Evolutionary conservation across 30 jellyfish, hydroid and myxozoan species (phyloP).

Genomic region (Rhopilema esculentum): DNA sequence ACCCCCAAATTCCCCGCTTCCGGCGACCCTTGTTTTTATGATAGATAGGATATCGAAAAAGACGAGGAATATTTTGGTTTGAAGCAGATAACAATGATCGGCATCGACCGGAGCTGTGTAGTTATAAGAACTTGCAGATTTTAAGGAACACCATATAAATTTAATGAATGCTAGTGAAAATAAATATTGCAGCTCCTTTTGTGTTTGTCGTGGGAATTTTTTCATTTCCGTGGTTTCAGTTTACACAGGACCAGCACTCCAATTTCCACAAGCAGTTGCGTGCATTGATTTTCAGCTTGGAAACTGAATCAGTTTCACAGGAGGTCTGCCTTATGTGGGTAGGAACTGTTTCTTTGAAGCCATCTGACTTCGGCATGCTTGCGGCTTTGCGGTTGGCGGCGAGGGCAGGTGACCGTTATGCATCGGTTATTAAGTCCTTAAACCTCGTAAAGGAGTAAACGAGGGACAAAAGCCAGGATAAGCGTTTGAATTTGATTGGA

Average conservation of each 20-base stretch:
- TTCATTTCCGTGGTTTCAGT: not conserved
- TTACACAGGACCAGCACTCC: not conserved
- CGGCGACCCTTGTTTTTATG: too few species aligned
- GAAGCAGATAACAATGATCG: too few species aligned
- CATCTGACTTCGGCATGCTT: conserved; percentile 45
- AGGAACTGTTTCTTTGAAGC: not conserved
- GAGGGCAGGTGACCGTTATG: conserved; percentile 15
- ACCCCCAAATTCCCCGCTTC: too few species aligned
- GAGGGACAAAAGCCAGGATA: conserved; percentile 58
- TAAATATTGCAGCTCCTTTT: not conserved
- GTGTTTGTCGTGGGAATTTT: not conserved
- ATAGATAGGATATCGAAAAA: too few species aligned
- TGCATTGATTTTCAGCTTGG: not conserved
- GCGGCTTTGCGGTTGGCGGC: conserved; percentile 64
- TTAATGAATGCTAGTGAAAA: not conserved
- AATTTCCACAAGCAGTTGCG: not conserved
- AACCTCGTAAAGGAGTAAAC: conserved; percentile 55
- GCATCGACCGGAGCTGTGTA: too few species aligned
- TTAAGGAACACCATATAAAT: not conserved
- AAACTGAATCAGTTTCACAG: not conserved
- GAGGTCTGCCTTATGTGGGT: not conserved
- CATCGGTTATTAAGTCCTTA: conserved; percentile 36
- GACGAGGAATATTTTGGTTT: too few species aligned
- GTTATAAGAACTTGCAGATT: not conserved
- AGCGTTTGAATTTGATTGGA: conserved; percentile 65